These are phyloP conservation scores for Colletes collaris DNA, from an alignment of 2,888 invertebrate genomes.

Conservation along the genomic window DNA sequence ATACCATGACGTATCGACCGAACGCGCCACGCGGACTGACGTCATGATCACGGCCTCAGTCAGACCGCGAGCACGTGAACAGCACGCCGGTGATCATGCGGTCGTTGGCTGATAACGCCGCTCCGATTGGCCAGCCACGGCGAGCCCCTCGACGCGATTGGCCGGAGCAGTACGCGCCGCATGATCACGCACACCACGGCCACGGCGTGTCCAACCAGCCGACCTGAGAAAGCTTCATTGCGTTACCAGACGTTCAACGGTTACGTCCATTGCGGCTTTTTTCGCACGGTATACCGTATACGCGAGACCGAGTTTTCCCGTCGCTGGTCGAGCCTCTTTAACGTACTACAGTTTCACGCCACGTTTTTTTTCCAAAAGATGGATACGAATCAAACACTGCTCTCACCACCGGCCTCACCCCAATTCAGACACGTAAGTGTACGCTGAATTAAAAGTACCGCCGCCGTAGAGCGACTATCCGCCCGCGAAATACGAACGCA, in stretches of 20 bases:
- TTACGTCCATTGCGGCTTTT: slow-evolving; percentile 58
- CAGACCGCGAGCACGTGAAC: slow-evolving; percentile 94
- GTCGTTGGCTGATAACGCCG: slow-evolving; percentile 87
- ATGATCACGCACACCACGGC: slow-evolving; percentile 83
- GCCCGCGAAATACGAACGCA: slow-evolving; percentile 68
- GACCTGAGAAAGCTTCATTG: slow-evolving; percentile 80
- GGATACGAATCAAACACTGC: slow-evolving; percentile 71
- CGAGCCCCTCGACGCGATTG: slow-evolving; percentile 90
- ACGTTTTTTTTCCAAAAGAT: slow-evolving; percentile 54
- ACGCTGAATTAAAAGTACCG: slow-evolving; percentile 67
- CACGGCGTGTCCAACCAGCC: slow-evolving; percentile 78
- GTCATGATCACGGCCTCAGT: slow-evolving; percentile 88
- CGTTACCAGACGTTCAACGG: slow-evolving; percentile 72
- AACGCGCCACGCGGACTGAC: slow-evolving; percentile 83
- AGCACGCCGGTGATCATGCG: slow-evolving; percentile 91
- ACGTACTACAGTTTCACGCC: slow-evolving; percentile 2
- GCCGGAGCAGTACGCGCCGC: slow-evolving; percentile 79
- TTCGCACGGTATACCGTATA: slow-evolving; percentile 27
- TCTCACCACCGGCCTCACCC: slow-evolving; percentile 81
- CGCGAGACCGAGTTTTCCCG: slow-evolving; percentile 16
- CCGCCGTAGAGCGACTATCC: slow-evolving; percentile 41
- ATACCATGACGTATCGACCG: slow-evolving; percentile 86
- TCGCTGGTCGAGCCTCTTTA: slow-evolving; percentile 41
- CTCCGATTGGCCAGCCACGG: slow-evolving; percentile 86
- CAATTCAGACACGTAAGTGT: slow-evolving; percentile 75